Evolutionary conservation across 2,113 vertebrate genomes (phyloP).

Genomic region (Antechinus stuartii): DNA sequence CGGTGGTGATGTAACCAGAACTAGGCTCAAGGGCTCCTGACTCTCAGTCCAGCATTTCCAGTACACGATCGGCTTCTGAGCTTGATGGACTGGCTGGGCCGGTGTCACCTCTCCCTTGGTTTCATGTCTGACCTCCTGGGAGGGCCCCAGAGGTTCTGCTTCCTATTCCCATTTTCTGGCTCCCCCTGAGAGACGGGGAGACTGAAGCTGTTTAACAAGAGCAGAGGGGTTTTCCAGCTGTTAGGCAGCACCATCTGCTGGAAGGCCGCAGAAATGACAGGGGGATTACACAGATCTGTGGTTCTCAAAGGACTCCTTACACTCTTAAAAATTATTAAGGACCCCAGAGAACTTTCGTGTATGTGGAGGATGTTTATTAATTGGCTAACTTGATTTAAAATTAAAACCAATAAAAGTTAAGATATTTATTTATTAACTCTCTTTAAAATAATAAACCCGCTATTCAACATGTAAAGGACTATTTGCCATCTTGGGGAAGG

Average conservation of each 20-base stretch:
- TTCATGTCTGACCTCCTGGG: background rate
- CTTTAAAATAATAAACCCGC: background rate
- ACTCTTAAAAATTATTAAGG: background rate
- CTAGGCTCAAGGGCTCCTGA: background rate
- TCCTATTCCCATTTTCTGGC: background rate
- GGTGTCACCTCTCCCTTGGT: background rate
- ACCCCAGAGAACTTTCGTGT: background rate
- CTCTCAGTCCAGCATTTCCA: slow-evolving; percentile 9
- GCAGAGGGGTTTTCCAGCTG: background rate
- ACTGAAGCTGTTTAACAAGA: background rate
- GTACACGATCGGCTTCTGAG: background rate
- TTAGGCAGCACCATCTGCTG: slow-evolving; percentile 51
- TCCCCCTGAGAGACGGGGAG: background rate
- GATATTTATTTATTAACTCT: background rate
- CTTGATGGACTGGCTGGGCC: background rate
- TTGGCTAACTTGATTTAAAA: background rate
- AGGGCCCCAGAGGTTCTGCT: no score
- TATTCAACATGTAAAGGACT: no score
- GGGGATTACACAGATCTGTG: background rate
- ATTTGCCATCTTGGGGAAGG: no score
- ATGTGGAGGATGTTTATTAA: background rate
- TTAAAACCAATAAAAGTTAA: background rate
- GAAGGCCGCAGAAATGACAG: background rate
- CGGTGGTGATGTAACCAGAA: background rate
- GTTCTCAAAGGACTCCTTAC: background rate